Evolutionary conservation across 2,797 vertebrate species (phyloP).

Genomic region (Lutjanus argentimaculatus): DNA sequence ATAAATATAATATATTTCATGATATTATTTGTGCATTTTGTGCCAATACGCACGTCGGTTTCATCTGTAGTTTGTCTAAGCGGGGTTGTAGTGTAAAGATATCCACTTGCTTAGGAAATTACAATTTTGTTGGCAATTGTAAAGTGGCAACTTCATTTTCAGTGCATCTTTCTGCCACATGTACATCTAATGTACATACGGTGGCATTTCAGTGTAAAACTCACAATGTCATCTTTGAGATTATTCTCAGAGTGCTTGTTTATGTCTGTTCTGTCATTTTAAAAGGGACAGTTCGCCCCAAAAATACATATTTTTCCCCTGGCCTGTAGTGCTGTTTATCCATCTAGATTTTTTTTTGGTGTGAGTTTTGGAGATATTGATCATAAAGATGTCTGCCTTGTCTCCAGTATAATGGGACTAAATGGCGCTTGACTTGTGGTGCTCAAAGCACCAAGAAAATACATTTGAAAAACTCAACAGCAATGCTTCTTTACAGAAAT

Average conservation of each 20-base stretch:
- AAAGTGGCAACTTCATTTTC: neutral
- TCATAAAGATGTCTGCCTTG: no score
- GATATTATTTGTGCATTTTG: conserved; percentile 7
- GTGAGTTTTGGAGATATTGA: no score
- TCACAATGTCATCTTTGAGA: neutral
- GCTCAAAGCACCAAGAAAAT: no score
- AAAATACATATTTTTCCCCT: no score
- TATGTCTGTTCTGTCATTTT: neutral
- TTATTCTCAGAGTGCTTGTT: neutral
- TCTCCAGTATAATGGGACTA: no score
- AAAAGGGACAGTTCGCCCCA: neutral
- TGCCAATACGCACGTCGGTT: neutral
- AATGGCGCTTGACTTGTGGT: no score
- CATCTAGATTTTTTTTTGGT: no score
- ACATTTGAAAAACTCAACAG: no score
- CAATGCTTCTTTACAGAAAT: no score
- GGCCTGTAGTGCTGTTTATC: no score
- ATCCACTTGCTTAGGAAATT: neutral
- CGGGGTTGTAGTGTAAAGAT: conserved; percentile 4
- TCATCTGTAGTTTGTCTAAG: neutral
- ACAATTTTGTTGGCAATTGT: neutral
- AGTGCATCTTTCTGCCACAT: conserved; percentile 22
- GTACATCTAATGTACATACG: neutral
- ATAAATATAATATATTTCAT: conserved; percentile 15
- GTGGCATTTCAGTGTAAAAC: conserved; percentile 34